A percentile compares a stretch with the other conserved stretches of the same genome.
Evolutionary conservation across 2,797 vertebrate genomes (phyloP).

Genomic region (Halcyon badia): DNA sequence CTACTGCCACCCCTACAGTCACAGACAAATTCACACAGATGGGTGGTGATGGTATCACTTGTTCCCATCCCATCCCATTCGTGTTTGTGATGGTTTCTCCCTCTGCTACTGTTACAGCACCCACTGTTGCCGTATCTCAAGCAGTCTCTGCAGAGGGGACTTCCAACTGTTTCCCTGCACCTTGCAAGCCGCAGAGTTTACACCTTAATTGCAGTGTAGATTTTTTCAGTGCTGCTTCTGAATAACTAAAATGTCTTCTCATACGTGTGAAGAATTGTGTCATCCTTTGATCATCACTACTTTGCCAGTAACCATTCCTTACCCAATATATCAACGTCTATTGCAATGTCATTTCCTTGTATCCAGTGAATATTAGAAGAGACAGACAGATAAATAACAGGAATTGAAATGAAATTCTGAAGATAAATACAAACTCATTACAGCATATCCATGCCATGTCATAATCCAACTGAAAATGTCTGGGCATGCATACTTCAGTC

Average conservation of each 20-base stretch:
- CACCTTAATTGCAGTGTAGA: neutral
- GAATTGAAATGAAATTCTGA: neutral
- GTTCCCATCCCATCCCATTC: neutral
- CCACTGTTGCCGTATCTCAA: neutral
- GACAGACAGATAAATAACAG: neutral
- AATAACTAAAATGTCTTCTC: neutral
- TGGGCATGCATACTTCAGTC: neutral
- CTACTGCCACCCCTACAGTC: neutral
- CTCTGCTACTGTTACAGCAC: neutral
- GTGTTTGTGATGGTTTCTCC: neutral
- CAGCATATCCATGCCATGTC: neutral
- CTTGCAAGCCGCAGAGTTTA: neutral
- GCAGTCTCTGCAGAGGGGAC: neutral
- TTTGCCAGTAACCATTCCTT: neutral
- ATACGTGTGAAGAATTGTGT: neutral
- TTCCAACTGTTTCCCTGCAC: neutral
- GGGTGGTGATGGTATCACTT: neutral
- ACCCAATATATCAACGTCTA: neutral
- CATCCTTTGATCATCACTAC: constrained; percentile 5
- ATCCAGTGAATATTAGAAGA: neutral
- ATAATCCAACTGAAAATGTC: neutral
- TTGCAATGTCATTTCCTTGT: neutral
- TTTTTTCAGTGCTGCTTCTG: constrained; percentile 1
- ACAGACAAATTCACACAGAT: neutral
- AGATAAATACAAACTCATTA: neutral